phyloP scores from a whole-genome alignment of 2,888 invertebrate species.

The Melipona bicolor region DNA sequence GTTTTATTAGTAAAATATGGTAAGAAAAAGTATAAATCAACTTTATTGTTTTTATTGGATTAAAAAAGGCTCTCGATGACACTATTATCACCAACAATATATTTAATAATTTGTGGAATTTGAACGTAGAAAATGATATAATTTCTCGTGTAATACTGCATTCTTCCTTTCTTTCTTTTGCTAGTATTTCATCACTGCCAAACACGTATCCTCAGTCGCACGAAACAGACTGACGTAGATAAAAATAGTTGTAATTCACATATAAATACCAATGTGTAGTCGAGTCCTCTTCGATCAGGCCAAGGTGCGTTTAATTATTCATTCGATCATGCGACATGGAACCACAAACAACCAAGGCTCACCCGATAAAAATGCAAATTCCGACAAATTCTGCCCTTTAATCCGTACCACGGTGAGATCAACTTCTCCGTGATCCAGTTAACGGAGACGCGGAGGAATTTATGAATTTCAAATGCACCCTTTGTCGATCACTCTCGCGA shows the following conservation, averaged over 20 bases:
- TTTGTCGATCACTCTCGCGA: background rate
- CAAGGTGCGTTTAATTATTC: constrained; percentile 12
- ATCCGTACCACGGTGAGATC: background rate
- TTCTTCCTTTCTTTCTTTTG: background rate
- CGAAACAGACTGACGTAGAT: background rate
- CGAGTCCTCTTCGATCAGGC: background rate
- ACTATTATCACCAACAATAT: background rate
- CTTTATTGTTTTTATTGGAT: too few relatives aligned
- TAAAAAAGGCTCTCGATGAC: too few relatives aligned
- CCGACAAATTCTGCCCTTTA: background rate
- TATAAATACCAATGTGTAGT: constrained; percentile 16
- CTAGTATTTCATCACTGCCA: too few relatives aligned
- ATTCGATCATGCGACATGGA: constrained; percentile 7
- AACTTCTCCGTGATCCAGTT: background rate
- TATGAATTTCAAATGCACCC: constrained; percentile 13
- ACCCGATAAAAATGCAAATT: constrained; percentile 7
- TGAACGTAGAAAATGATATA: background rate
- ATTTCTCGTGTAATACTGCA: background rate
- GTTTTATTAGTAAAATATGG: too few relatives aligned
- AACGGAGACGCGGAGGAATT: constrained; percentile 4
- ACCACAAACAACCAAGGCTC: constrained; percentile 4
- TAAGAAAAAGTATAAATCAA: too few relatives aligned
- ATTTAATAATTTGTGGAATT: background rate
- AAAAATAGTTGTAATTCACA: constrained; percentile 37
- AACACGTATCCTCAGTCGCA: background rate